A percentile compares a stretch with the other conserved stretches of the same genome.
Conservation (phyloP, 2,797 vertebrate species). For the Rhinichthys osculus region DNA sequence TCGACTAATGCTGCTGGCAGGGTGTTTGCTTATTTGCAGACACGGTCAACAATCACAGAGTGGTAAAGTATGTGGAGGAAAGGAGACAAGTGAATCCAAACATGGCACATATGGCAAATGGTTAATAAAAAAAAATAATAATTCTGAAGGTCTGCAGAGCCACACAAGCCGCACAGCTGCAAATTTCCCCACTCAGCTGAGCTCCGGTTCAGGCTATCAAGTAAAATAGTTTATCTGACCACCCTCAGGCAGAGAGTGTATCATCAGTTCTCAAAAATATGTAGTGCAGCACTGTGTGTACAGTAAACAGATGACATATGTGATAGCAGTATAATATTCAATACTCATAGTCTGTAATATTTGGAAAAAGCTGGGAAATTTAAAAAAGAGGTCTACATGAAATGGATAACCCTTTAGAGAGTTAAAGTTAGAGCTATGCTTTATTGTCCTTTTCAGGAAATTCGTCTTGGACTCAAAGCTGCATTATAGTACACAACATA, state of each 20-base stretch:
- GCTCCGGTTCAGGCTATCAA: not conserved
- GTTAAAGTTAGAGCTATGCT: too few species aligned
- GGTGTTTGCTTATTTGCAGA: constrained; percentile 52
- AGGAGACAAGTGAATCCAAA: not conserved
- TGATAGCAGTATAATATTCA: not conserved
- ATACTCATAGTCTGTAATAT: not conserved
- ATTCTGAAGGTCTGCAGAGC: not conserved
- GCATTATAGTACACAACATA: too few species aligned
- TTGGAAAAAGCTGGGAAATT: not conserved
- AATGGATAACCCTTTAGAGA: not conserved
- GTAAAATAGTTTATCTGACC: constrained; percentile 44
- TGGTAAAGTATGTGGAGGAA: not conserved
- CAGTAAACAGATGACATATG: constrained; percentile 22
- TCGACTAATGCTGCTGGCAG: constrained; percentile 70
- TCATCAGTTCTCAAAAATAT: constrained; percentile 8
- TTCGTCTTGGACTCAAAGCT: too few species aligned
- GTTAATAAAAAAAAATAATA: constrained; percentile 8
- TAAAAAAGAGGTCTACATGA: not conserved
- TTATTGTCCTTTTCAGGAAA: too few species aligned
- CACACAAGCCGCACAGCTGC: not conserved
- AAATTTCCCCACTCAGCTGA: constrained; percentile 7
- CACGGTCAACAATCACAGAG: not conserved
- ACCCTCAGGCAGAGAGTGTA: constrained; percentile 50
- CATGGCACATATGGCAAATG: not conserved
- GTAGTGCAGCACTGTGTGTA: not conserved